Evolutionary conservation across 1,140 invertebrate genomes (phyloP), one percentile per base, ranked within the genome.

Genomic region (Euglossa dilemma): DNA sequence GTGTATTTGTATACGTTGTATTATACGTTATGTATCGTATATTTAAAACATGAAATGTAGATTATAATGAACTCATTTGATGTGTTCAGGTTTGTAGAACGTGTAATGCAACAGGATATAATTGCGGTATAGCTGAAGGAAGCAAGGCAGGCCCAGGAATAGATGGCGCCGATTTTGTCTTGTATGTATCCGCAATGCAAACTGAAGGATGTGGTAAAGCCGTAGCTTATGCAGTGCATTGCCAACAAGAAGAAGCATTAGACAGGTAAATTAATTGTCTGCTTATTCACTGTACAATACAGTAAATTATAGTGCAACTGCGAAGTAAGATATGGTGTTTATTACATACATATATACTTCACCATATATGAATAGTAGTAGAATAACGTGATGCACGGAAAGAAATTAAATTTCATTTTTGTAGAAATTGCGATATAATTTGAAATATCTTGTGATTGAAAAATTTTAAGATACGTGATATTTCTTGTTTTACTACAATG

Each of bases 161-260:
- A 36, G 94, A 95, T 66, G 96, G 97, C 86, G 97, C 98, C 0
- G 98, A 99, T 94, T 99, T 99, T 95, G 96, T 99, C 16, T 97
- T 99, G 87, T 99, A 99, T 93, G 98, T 99, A 18, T 99, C 98
- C 23, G 98, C 99, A 0, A 96, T 98, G 91, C 96, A 98, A 91
- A 99, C 99, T 0, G 97, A 98, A 87, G 95, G 98, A 45, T 99
- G 99, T 94, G 96, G 97, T 69, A 97, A 98, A 86, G 97, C 99
- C 0, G 98, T 98, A 23, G 99, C 99, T 0, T 99, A 99, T 95
- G 99, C 99, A 20, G 98, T 98, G 9, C 99, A 99, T 93, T 99
- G 99, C 93, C 99, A 99, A 93, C 98, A 99, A 93, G 99, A 99
- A 94, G 96, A 97, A 5, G 96, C 97, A 36, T 94, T 99, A 69